Evolutionary conservation across 2,113 vertebrate genomes (phyloP), one percentile per base, ranked within the genome.

Genomic region (Ranitomeya imitator): DNA sequence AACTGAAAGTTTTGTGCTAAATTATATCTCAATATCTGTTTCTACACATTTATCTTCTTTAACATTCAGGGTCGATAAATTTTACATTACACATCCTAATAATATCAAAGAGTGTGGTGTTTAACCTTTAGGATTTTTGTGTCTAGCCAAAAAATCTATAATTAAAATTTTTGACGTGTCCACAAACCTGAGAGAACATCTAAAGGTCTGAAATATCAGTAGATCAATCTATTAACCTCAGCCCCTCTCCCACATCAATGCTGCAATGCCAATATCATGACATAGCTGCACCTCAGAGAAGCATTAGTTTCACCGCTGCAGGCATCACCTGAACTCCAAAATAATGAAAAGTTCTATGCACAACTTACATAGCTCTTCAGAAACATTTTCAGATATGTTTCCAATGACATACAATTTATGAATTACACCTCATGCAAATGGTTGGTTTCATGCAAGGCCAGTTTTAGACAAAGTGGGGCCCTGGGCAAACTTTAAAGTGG

Each of bases 271-370:
- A 77, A 52, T 19, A 52, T 52, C 13, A 60, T 16, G 79, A 81
- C 57, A 37, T 31, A 60, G 3, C 26, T 10, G 14, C 7, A 81
- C 19, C 61, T 16, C 57, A 37, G 18, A 61, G 15, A 81, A 59
- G 79, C 79, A 81, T 81, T 31, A 13, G 79, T 81, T 81, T 81
- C 78, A 79, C 13, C 15, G 59, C 79, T 81, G 16, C 57, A 81
- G 79, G 78, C 78, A 81, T 81, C 54, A 57, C 26, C 14, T 78
- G 76, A 13, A 19, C 51, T 19, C 10, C 10, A 5, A 4, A 76
- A 51, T 76, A 51, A 73, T 73, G 4, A 31, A 37, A 10, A 19
- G 11, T 18, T 45, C 15, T 74, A 15, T 18, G 31, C 26, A 74
- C 10, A 19, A 65, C 9, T 5, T 11, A 45, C 7, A 7, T 45